Evolutionary conservation across 2,888 invertebrate species (phyloP).

Genomic region (Sphecodes monilicornis): DNA sequence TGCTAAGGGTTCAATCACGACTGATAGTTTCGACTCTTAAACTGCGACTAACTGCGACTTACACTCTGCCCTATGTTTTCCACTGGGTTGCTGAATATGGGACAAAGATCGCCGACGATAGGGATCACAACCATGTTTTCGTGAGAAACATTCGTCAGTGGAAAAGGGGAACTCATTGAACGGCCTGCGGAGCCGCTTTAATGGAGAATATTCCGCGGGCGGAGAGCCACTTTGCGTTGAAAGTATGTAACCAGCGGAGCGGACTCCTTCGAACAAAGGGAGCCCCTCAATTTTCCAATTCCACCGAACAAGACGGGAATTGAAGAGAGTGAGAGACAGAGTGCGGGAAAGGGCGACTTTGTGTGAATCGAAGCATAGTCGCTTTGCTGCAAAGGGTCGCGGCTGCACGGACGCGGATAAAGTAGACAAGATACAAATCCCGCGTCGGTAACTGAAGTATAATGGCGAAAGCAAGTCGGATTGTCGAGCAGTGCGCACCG

Average conservation of each 20-base stretch:
- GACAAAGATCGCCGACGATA: background rate
- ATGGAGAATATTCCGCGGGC: conserved; percentile 16
- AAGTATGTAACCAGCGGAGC: background rate
- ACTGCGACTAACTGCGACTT: too few species aligned
- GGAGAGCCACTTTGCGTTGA: conserved; percentile 12
- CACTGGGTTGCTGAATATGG: too few species aligned
- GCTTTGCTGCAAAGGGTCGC: background rate
- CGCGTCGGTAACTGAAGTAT: conserved; percentile 26
- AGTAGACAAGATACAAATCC: conserved; percentile 44
- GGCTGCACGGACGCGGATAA: conserved; percentile 19
- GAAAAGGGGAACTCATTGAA: conserved; percentile 6
- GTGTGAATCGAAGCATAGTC: conserved; percentile 7
- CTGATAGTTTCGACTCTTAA: too few species aligned
- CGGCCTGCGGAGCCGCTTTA: background rate
- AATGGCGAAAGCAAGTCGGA: background rate
- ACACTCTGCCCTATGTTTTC: too few species aligned
- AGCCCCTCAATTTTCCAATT: conserved; percentile 32
- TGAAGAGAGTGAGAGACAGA: background rate
- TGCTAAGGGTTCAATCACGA: too few species aligned
- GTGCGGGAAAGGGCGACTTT: background rate
- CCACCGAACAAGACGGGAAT: background rate
- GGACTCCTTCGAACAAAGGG: conserved; percentile 24
- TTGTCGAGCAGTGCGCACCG: conserved; percentile 15
- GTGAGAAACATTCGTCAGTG: background rate
- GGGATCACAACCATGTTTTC: background rate